A percentile compares a stretch with the other conserved stretches of the same genome.
Conservation (phyloP, 2,797 vertebrate genomes). For the Tapirus indicus region DNA sequence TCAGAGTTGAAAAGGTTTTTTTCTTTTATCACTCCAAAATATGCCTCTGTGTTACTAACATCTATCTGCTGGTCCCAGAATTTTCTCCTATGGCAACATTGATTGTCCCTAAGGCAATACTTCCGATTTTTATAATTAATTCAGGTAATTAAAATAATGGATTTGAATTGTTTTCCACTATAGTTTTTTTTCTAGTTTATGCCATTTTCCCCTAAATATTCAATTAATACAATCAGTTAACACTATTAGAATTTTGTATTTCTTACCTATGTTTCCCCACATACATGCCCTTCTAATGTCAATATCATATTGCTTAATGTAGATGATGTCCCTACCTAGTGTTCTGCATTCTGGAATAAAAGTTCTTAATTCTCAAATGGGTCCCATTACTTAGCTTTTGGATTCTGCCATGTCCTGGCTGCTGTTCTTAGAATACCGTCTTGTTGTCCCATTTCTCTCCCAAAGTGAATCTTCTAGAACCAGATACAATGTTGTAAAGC, state of each 20-base stretch:
- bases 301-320: background rate
- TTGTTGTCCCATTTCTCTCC: background rate
- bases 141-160: background rate
- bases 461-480: background rate
- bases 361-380: background rate
- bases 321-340: background rate
- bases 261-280: background rate
- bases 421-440: background rate
- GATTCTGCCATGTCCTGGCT: background rate
- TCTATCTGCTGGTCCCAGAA: background rate
- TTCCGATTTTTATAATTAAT: background rate
- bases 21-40: slow-evolving; percentile 37
- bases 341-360: background rate
- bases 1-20: slow-evolving; percentile 31
- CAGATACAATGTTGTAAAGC: background rate
- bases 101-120: background rate
- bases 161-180: background rate
- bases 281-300: background rate
- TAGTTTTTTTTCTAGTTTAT: background rate
- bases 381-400: background rate
- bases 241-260: background rate
- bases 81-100: slow-evolving; percentile 18
- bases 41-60: background rate
- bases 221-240: background rate
- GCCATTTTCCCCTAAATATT: background rate